Base-by-base conservation (phyloP, 2,113 vertebrate genomes). In the Takifugu bimaculatus region DNA sequence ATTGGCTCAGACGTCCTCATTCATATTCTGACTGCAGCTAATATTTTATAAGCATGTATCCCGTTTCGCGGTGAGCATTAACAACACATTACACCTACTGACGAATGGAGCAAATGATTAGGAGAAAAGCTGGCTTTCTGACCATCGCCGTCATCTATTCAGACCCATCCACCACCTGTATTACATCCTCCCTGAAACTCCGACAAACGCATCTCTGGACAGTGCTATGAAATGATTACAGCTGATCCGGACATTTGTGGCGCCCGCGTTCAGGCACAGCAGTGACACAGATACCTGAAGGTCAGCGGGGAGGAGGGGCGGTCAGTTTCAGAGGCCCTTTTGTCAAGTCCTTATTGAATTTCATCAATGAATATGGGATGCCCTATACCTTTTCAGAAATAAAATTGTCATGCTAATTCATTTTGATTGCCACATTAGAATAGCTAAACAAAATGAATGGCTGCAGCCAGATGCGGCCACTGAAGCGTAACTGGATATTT, bases 401-500 rank as follows among this genome's bases (percentile, higher is more conserved):
- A 84, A 85, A 89, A 92, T 92, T 90, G 91, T 92, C 91, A 90
- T 86, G 91, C 90, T 92, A 90, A 92, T 92, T 88, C 84, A 89
- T 87, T 91, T 88, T 91, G 91, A 92, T 92, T 90, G 88, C 84
- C 74, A 89, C 84, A 86, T 89, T 89, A 87, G 85, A 86, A 81
- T 69, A 80, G 88, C 88, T 90, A 88, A 91, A 91, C 89, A 90
- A 90, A 92, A 91, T 88, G 88, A 89, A 91, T 87, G 77, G 79
- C 79, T 66, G 83, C 79, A 75, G 81, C 85, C 91, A 91, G 90
- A 90, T 81, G 88, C 54, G 54, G 62, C 73, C 74, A 74, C 73
- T 57, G 70, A 85, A 90, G 89, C 85, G 57, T 81, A 89, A 88
- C 85, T 80, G 85, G 86, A 91, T 91, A 90, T 91, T 92, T 91